phyloP scores from a whole-genome alignment of 2,113 vertebrate genomes.

The Motacilla tschutschensis region DNA sequence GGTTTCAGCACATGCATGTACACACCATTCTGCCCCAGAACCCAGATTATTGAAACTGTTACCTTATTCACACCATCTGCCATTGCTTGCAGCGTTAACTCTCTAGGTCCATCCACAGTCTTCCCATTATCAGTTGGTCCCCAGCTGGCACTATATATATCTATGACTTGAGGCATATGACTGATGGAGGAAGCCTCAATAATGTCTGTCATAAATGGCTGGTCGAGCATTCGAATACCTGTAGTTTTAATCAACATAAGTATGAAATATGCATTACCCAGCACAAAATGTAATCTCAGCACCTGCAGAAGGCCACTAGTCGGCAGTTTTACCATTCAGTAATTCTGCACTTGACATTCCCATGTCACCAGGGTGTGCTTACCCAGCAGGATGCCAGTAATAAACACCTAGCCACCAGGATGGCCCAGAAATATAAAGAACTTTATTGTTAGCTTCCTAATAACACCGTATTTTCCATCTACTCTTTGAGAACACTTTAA shows the following conservation, averaged over 20 bases:
- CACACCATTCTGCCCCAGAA: neutral
- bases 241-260: neutral
- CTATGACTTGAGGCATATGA: slow-evolving; percentile 96
- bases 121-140: slow-evolving; percentile 97
- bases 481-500: neutral
- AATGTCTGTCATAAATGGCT: slow-evolving; percentile 98
- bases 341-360: neutral
- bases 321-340: neutral
- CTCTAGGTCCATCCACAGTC: slow-evolving; percentile 97
- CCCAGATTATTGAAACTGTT: neutral
- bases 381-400: neutral
- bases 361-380: neutral
- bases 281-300: neutral
- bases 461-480: neutral
- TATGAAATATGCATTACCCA: neutral
- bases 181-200: slow-evolving; percentile 98
- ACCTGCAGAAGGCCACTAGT: neutral
- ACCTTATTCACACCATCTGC: slow-evolving; percentile 98
- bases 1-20: neutral
- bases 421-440: neutral
- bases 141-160: slow-evolving; percentile 98
- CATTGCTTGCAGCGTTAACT: slow-evolving; percentile 96
- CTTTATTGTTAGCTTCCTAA: neutral
- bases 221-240: slow-evolving; percentile 98
- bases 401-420: neutral